These are phyloP conservation scores for Ctenicera cuprea DNA, from an alignment of 2,888 invertebrate species.

Conservation along the genomic window DNA sequence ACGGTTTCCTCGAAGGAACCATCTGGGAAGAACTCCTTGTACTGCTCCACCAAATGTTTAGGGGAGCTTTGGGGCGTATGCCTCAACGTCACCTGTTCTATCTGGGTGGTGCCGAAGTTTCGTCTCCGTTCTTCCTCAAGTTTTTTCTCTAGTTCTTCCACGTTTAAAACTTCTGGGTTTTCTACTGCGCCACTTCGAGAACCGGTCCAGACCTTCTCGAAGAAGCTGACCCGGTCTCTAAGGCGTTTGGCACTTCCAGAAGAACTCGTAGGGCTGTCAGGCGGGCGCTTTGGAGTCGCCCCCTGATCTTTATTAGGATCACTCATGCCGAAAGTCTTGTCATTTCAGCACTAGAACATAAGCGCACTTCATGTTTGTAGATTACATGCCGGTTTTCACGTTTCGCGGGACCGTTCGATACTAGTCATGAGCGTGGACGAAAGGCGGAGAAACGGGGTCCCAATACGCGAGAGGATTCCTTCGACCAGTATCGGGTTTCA, in stretches of 20 bases:
- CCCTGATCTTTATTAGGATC: slow-evolving; percentile 63
- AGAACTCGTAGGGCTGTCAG: slow-evolving; percentile 65
- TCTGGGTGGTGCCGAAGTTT: slow-evolving; percentile 69
- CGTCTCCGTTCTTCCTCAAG: slow-evolving; percentile 62
- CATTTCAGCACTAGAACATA: slow-evolving; percentile 39
- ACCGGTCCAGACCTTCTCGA: slow-evolving; percentile 87
- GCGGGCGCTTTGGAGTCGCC: slow-evolving; percentile 63
- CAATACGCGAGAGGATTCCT: slow-evolving; percentile 59
- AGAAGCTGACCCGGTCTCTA: slow-evolving; percentile 85
- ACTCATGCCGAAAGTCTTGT: slow-evolving; percentile 55
- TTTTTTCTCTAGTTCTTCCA: slow-evolving; percentile 63
- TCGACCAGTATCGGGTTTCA: slow-evolving; percentile 56
- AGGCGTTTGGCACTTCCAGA: slow-evolving; percentile 73
- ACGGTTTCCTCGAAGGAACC: slow-evolving; percentile 73
- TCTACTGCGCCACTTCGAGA: slow-evolving; percentile 38
- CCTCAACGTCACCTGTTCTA: slow-evolving; percentile 78
- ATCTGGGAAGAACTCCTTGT: slow-evolving; percentile 64
- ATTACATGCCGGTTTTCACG: slow-evolving; percentile 52
- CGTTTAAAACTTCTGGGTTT: slow-evolving; percentile 29
- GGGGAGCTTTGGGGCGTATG: slow-evolving; percentile 73
- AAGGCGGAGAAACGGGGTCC: slow-evolving; percentile 55
- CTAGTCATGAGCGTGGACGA: slow-evolving; percentile 61
- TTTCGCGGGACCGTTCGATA: slow-evolving; percentile 69
- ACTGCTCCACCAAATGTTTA: slow-evolving; percentile 60
- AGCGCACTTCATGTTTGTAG: slow-evolving; percentile 47